Evolutionary conservation across 2,888 invertebrate genomes (phyloP), one percentile per base, ranked within the genome.

Genomic region (Dermolepida albohirtum): DNA sequence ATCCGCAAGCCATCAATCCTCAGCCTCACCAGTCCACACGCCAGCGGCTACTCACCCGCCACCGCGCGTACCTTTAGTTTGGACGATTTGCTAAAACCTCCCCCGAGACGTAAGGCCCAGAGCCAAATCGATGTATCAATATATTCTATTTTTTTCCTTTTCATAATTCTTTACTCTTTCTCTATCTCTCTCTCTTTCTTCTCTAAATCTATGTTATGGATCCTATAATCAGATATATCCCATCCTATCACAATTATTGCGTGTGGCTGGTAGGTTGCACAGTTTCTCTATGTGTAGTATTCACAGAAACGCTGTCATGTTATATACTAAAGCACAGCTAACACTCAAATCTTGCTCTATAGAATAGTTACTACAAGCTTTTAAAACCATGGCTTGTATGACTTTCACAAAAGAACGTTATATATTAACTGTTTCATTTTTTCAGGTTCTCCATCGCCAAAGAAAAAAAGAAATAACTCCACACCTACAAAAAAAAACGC

Each of bases 1-100:
- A 92, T 93, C 86, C 90, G 93, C 87, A 93, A 93, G 90, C 92
- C 92, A 85, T 93, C 92, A 84, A 89, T 92, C 86, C 88, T 92
- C 85, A 92, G 92, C 86, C 89, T 92, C 85, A 89, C 91, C 89
- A 87, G 89, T 85, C 86, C 88, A 86, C 83, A 84, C 84, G 81
- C 84, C 82, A 80, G 83, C 80, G 81, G 81, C 74, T 81, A 81
- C 75, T 78, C 83, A 76, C 85, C 85, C 76, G 88, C 89, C 79
- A 89, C 91, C 84, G 90, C 90, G 84, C 89, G 92, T 87, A 92
- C 93, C 84, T 92, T 92, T 89, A 92, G 92, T 89, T 89, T 92
- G 88, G 93, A 93, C 89, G 92, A 93, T 90, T 90, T 93, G 86
- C 90, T 93, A 88, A 90, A 91, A 87, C 90, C 91, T 85, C 89